A percentile compares a stretch with the other conserved stretches of the same genome.
Evolutionary conservation across 2,888 invertebrate genomes (phyloP).

Genomic region (Drosophila lutescens): DNA sequence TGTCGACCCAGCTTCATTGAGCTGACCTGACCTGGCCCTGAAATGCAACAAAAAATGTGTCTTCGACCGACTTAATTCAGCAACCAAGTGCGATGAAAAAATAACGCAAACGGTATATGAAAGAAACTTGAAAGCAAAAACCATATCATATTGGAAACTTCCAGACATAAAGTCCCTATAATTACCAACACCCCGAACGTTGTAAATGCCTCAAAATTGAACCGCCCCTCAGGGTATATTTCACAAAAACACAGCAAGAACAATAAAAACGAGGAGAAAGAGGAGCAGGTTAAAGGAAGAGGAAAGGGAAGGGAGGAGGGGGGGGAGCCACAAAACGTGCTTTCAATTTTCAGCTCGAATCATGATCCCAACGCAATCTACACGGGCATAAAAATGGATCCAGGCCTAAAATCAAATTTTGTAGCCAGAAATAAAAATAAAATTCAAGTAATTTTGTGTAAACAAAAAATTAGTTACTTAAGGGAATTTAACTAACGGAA

Average conservation of each 20-base stretch:
- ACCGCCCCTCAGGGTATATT: constrained; percentile 82
- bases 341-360: constrained; percentile 55
- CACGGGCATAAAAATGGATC: neutral
- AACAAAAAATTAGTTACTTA: no score
- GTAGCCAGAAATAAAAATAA: neutral
- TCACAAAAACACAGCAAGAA: constrained; percentile 54
- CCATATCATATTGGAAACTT: constrained; percentile 81
- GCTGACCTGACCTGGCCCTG: neutral
- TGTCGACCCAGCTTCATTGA: no score
- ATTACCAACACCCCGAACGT: constrained; percentile 84
- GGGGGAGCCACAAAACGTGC: constrained; percentile 44
- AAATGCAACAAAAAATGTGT: constrained; percentile 6
- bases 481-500: no score
- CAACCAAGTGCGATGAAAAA: constrained; percentile 64
- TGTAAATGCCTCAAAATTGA: constrained; percentile 84
- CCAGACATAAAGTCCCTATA: constrained; percentile 84
- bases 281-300: constrained; percentile 2
- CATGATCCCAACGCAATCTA: constrained; percentile 13
- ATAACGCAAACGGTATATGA: constrained; percentile 34
- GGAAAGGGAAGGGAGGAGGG: neutral
- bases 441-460: no score
- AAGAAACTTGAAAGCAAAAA: constrained; percentile 54
- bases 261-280: constrained; percentile 10
- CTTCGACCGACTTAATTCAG: constrained; percentile 75
- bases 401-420: neutral